These are phyloP conservation scores for Volucella bombylans DNA, from an alignment of 2,888 invertebrate genomes.

Conservation along the genomic window DNA sequence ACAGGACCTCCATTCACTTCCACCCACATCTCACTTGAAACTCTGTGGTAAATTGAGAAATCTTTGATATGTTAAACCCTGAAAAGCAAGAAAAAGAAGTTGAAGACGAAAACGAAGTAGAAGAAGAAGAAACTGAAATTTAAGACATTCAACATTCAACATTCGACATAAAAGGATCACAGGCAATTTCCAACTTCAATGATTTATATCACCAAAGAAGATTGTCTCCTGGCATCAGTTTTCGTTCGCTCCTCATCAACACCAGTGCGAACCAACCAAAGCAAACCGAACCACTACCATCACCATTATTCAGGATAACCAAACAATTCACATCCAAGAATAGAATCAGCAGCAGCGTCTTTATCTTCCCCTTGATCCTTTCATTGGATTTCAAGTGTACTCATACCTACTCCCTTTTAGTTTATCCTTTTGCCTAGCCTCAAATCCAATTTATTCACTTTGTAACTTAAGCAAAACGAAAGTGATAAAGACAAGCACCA, in stretches of 20 bases:
- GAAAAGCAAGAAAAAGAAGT: slow-evolving; percentile 12
- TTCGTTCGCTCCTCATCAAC: slow-evolving; percentile 68
- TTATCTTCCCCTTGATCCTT: slow-evolving; percentile 61
- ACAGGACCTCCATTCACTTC: not conserved
- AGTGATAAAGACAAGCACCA: slow-evolving; percentile 22
- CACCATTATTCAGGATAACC: slow-evolving; percentile 24
- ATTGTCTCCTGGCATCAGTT: slow-evolving; percentile 65
- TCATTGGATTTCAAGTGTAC: slow-evolving; percentile 71
- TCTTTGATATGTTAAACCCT: slow-evolving; percentile 71
- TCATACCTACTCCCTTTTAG: slow-evolving; percentile 5
- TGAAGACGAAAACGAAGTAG: no score
- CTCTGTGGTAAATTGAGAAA: slow-evolving; percentile 31
- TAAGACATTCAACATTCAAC: slow-evolving; percentile 58
- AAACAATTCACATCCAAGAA: slow-evolving; percentile 22
- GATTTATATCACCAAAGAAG: slow-evolving; percentile 69
- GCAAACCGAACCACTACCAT: not conserved
- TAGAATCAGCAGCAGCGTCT: slow-evolving; percentile 27
- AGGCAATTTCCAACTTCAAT: slow-evolving; percentile 71
- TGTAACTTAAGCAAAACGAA: slow-evolving; percentile 66
- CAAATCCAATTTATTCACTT: slow-evolving; percentile 71
- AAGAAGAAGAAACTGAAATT: slow-evolving; percentile 40
- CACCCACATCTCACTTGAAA: not conserved
- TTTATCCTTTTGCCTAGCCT: slow-evolving; percentile 56
- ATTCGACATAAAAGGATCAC: slow-evolving; percentile 70
- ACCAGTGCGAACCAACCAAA: slow-evolving; percentile 21